Base-by-base conservation (phyloP, 2,888 invertebrate species). In the Eledone cirrhosa region DNA sequence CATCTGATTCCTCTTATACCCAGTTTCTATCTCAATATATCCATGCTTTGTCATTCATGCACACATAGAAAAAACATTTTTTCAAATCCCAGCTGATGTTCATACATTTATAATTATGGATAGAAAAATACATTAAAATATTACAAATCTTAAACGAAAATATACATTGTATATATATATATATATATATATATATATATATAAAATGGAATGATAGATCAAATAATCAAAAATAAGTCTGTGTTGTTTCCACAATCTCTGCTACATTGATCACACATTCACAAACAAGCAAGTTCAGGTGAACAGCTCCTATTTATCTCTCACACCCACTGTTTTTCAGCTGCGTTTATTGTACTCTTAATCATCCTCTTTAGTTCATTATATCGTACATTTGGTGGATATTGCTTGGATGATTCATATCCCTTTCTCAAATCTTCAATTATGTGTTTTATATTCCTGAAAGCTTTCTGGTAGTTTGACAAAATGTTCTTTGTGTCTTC, bases 361-460 rank as follows among this genome's bases (percentile, higher is more conserved):
- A 72, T 72, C 72, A 72, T 72, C 3, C 14, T 29, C 31, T 72
- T 72, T 22, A 72, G 72, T 72, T 72, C 72, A 41, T 72, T 22
- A 14, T 72, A 72, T 72, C 72, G 29, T 41, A 31, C 31, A 24
- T 72, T 72, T 33, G 72, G 72, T 13, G 72, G n/a, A 41, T 72
- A n/a, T 13, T 31, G 33, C 41, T 72, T 72, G 22, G 72, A 72
- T 19, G 72, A 29, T 33, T 72, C 72, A 4, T 72, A 72, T 5
- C 3, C 24, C n/a, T 72, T 72, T n/a, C 22, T 72, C n/a, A 72
- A 41, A 7, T 31, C 13, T 3, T 72, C 72, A 72, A n/a, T 72
- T 11, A 31, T 31, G 2, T 41, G 14, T 31, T 41, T 72, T 2
- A 72, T 41, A 19, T 24, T 72, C n/a, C 31, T 33, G 24, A 72